Conservation (phyloP, 2,888 invertebrate genomes). For the Hemithea aestivaria region DNA sequence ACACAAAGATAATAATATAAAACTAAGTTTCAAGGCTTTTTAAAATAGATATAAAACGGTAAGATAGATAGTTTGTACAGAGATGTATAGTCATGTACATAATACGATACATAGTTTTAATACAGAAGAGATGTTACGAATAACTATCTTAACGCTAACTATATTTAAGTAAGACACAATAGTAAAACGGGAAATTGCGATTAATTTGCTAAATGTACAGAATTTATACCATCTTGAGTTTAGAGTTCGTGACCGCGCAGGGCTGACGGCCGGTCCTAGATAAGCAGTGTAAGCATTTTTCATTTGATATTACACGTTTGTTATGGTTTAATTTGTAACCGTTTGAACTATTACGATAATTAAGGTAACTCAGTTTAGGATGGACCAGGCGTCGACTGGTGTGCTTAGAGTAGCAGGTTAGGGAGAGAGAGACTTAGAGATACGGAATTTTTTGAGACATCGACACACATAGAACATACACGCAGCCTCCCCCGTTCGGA, state of each 20-base stretch:
- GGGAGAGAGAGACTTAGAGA: slow-evolving; percentile 58
- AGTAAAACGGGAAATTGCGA: slow-evolving; percentile 57
- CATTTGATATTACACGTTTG: slow-evolving; percentile 75
- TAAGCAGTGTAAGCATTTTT: slow-evolving; percentile 77
- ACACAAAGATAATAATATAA: slow-evolving; percentile 34
- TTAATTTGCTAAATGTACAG: slow-evolving; percentile 70
- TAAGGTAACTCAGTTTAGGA: slow-evolving; percentile 77
- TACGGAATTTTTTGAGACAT: slow-evolving; percentile 65
- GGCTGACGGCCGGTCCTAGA: slow-evolving; percentile 67
- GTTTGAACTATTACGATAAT: slow-evolving; percentile 75
- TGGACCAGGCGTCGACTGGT: slow-evolving; percentile 79
- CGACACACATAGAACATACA: slow-evolving; percentile 66
- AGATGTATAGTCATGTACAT: slow-evolving; percentile 72
- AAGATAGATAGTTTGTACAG: slow-evolving; percentile 73
- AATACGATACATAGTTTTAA: slow-evolving; percentile 68
- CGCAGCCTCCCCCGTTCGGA: slow-evolving; percentile 58
- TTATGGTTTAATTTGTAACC: slow-evolving; percentile 77
- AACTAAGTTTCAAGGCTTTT: slow-evolving; percentile 59
- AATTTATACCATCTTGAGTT: slow-evolving; percentile 69
- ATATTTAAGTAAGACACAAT: slow-evolving; percentile 72
- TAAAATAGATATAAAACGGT: slow-evolving; percentile 60
- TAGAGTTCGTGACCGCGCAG: slow-evolving; percentile 52
- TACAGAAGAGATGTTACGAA: slow-evolving; percentile 63
- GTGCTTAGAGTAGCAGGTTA: slow-evolving; percentile 66
- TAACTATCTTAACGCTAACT: slow-evolving; percentile 73